Percentiles rank a stretch among this genome's conserved stretches.
Evolutionary conservation across 2,888 invertebrate genomes (phyloP).

Genomic region (Salticus scenicus): DNA sequence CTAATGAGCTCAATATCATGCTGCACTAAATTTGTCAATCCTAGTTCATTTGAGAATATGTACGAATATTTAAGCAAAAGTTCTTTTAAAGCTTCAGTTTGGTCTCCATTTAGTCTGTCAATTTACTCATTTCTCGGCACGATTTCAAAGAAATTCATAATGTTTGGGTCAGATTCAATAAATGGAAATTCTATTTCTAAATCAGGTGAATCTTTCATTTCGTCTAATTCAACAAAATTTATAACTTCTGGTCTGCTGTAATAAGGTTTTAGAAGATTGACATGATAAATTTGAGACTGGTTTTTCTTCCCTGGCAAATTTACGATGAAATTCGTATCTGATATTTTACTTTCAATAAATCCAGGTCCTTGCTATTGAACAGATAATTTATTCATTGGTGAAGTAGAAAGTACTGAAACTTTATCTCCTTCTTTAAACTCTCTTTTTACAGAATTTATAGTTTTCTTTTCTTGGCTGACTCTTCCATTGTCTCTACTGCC

Average conservation of each 20-base stretch:
- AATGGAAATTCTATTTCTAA: no score
- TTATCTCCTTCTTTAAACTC: not conserved
- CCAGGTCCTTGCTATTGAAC: constrained; percentile 19
- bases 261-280: constrained; percentile 25
- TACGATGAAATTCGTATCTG: constrained; percentile 23
- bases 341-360: not conserved
- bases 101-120: not conserved
- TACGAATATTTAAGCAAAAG: not conserved
- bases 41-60: constrained; percentile 12
- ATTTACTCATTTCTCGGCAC: not conserved
- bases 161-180: not conserved
- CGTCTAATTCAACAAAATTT: not conserved
- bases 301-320: not conserved
- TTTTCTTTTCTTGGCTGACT: not conserved
- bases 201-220: no score
- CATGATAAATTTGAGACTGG: no score
- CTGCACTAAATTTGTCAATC: constrained; percentile 3
- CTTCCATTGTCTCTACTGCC: constrained; percentile 5
- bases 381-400: constrained; percentile 16
- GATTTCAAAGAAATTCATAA: constrained; percentile 4
- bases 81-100: not conserved
- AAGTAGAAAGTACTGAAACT: constrained; percentile 14
- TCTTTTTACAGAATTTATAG: constrained; percentile 1
- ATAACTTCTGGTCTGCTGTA: not conserved
- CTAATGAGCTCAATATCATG: constrained; percentile 18